Evolutionary conservation across 2,888 invertebrate genomes (phyloP).

Genomic region (Tenthredo distinguenda): DNA sequence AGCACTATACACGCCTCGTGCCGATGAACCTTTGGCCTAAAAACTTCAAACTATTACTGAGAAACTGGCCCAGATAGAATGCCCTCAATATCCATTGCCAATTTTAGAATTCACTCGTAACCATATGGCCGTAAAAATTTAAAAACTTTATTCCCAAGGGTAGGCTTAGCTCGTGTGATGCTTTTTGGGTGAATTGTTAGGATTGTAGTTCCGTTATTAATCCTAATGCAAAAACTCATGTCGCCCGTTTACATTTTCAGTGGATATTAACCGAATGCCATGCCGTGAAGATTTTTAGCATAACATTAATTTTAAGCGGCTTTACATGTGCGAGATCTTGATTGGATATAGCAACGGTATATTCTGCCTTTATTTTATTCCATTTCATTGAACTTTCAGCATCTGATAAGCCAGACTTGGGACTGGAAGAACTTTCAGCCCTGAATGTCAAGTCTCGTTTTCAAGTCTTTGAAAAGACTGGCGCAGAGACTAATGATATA

Average conservation of each 20-base stretch:
- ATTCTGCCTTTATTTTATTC: constrained; percentile 40
- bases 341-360: neutral
- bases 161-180: neutral
- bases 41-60: constrained; percentile 5
- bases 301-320: constrained; percentile 36
- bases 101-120: constrained; percentile 23
- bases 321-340: constrained; percentile 28
- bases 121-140: neutral
- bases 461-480: constrained; percentile 88
- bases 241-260: neutral
- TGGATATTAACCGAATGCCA: constrained; percentile 42
- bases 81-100: neutral
- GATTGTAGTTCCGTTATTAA: neutral
- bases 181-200: neutral
- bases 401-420: constrained; percentile 92
- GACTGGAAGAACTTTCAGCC: constrained; percentile 89
- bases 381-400: constrained; percentile 79
- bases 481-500: constrained; percentile 78
- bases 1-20: neutral
- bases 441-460: constrained; percentile 92
- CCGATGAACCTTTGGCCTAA: constrained; percentile 21
- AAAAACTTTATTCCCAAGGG: neutral
- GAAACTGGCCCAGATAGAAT: constrained; percentile 1
- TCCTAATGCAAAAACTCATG: neutral
- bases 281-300: constrained; percentile 24